Percentiles rank a stretch among this genome's conserved stretches.
phyloP scores from a whole-genome alignment of 2,797 vertebrate species.

The Catharus ustulatus region DNA sequence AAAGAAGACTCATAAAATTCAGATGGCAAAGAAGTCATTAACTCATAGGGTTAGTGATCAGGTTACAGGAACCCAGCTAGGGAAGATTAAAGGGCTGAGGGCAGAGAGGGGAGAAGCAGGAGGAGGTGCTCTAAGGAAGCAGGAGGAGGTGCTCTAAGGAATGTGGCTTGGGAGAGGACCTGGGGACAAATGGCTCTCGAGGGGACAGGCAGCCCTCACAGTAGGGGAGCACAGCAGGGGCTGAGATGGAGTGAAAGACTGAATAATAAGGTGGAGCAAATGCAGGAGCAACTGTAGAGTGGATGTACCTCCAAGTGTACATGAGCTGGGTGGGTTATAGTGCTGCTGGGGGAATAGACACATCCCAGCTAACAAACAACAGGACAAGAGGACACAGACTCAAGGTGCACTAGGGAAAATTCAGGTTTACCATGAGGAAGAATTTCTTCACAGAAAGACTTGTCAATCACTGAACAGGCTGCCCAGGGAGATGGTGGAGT shows the following conservation, averaged over 20 bases:
- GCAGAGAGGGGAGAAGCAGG: neutral
- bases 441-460: neutral
- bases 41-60: neutral
- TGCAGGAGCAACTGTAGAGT: neutral
- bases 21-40: neutral
- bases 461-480: neutral
- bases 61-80: neutral
- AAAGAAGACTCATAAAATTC: neutral
- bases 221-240: neutral
- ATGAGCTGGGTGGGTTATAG: neutral
- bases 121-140: neutral
- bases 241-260: neutral
- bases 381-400: neutral
- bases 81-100: neutral
- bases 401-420: neutral
- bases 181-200: rapidly evolving
- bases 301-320: neutral
- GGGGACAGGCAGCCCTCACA: neutral
- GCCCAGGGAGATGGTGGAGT: neutral
- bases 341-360: neutral
- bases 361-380: neutral
- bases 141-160: neutral
- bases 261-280: neutral
- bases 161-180: neutral
- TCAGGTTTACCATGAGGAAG: neutral